Evolutionary conservation across 2,113 vertebrate species (phyloP), one percentile per base, ranked within the genome.

Genomic region (Triplophysa dalaica): DNA sequence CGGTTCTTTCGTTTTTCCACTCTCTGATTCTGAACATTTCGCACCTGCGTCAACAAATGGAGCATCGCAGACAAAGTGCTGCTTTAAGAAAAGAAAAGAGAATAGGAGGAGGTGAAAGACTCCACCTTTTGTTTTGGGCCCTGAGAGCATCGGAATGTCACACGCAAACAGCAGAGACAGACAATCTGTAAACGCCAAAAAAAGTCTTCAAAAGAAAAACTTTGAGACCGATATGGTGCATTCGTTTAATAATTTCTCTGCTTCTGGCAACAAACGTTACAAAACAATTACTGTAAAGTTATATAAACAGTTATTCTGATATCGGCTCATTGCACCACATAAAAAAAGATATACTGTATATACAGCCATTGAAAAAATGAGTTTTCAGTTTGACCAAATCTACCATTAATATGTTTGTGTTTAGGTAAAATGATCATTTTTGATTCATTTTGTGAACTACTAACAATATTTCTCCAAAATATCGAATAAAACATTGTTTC

Each of bases 11-110:
- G 54, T 81, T 84, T 85, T 83, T 68, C 78, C 10, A 83, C 85
- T 45, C 70, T 61, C 41, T 24, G 26, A 88, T 87, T 87, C 84
- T 88, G 16, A 3, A 21, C 50, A 61, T 83, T 66, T 82, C 78
- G 85, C 92, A 93, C 91, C 92, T 93, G 92, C 87, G 87, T 92
- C 89, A 92, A 92, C 90, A 93, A 83, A 24, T 83, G 68, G 81
- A 3, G 70, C 67, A 75, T 12, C n/a, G 61, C 85, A 89, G 89
- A 92, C 88, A 89, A 88, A 89, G 81, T 81, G 60, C 12, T 64
- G 74, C 80, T 82, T 80, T 41, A 83, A 85, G 78, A 79, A 75
- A 81, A 82, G 61, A 87, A 77, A 52, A 87, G 83, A 89, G 54
- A 64, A 16, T 52, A 75, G 52, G 13, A 62, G 54, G 70, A 74